Evolutionary conservation across 2,113 vertebrate genomes (phyloP).

Genomic region (Corynorhinus townsendii): DNA sequence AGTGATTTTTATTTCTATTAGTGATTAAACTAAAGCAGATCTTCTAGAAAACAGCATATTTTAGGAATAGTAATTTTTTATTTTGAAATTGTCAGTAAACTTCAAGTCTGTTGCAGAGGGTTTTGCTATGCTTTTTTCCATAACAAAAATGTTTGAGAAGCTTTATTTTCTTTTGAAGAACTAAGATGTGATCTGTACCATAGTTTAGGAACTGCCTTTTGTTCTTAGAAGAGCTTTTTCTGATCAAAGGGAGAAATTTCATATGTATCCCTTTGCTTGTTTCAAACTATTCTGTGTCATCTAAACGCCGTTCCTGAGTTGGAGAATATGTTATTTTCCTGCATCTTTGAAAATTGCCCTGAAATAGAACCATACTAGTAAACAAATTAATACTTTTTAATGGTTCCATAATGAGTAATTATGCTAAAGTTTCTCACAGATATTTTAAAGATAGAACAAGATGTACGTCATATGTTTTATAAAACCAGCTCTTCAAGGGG

Average conservation of each 20-base stretch:
- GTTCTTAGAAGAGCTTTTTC: background rate
- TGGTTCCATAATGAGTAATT: background rate
- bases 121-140: background rate
- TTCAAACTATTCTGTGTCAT: background rate
- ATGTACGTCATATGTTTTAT: background rate
- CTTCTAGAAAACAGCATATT: background rate
- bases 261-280: background rate
- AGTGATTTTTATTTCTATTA: slow-evolving; percentile 3
- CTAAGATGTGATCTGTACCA: background rate
- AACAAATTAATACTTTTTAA: background rate
- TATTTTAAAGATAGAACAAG: background rate
- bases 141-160: background rate
- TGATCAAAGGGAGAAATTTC: background rate
- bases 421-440: background rate
- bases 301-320: background rate
- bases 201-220: background rate
- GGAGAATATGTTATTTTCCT: background rate
- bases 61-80: background rate
- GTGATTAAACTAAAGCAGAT: background rate
- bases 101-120: background rate
- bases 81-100: background rate
- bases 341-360: background rate
- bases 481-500: background rate
- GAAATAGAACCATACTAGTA: background rate
- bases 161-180: slow-evolving; percentile 12